phyloP scores from a whole-genome alignment of 2,113 vertebrate species.

The Psilopsiagon aymara region DNA sequence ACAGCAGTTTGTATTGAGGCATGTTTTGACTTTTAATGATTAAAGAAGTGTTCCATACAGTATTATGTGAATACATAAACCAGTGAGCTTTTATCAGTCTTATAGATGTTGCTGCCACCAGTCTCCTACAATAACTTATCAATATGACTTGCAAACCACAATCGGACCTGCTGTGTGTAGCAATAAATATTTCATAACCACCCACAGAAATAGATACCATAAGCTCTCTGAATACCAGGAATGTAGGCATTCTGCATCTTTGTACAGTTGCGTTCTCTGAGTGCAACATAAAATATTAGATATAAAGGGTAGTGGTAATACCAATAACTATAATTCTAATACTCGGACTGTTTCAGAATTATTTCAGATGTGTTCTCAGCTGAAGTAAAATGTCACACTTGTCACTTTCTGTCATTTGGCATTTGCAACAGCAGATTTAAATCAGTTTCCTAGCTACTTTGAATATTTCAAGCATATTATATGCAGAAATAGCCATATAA shows the following conservation, averaged over 20 bases:
- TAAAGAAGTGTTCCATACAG: neutral
- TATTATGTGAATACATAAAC: neutral
- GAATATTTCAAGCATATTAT: neutral
- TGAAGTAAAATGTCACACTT: neutral
- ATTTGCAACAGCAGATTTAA: neutral
- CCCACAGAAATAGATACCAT: neutral
- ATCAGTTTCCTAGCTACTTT: neutral
- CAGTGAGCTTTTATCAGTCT: neutral
- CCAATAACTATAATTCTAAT: neutral
- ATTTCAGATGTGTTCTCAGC: neutral
- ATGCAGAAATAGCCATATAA: neutral
- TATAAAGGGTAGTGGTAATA: neutral
- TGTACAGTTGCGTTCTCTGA: neutral
- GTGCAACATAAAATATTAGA: neutral
- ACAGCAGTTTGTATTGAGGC: neutral
- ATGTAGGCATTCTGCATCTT: neutral
- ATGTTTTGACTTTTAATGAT: neutral
- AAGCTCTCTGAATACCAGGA: neutral
- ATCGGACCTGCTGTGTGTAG: neutral
- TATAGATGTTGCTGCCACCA: neutral
- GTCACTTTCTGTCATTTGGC: neutral
- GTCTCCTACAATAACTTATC: neutral
- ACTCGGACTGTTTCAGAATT: neutral
- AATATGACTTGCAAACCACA: fast-evolving
- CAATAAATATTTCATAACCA: neutral